Evolutionary conservation across 2,888 invertebrate genomes (phyloP).

Genomic region (Drosophila vallismaia): DNA sequence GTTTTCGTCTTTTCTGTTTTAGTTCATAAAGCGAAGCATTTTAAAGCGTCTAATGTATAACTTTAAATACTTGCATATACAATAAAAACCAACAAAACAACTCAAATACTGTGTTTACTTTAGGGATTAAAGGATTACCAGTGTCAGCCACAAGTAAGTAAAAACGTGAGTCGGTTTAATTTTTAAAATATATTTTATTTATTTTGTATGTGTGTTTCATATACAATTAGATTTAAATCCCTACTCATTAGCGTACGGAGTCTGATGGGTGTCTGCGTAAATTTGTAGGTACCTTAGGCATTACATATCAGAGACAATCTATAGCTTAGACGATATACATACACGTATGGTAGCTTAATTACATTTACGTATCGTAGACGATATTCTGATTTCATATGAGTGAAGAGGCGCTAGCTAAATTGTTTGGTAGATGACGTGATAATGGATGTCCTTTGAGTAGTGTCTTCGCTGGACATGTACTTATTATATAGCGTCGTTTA

Average conservation of each 20-base stretch:
- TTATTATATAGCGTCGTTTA: slow-evolving; percentile 47
- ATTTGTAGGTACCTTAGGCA: slow-evolving; percentile 79
- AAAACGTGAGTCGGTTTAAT: neutral
- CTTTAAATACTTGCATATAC: slow-evolving; percentile 24
- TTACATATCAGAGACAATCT: slow-evolving; percentile 70
- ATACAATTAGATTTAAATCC: slow-evolving; percentile 60
- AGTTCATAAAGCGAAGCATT: slow-evolving; percentile 12
- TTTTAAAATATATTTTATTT: slow-evolving; percentile 78
- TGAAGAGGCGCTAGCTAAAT: slow-evolving; percentile 30
- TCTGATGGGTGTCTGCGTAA: slow-evolving; percentile 63
- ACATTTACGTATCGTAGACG: slow-evolving; percentile 47
- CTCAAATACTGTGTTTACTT: neutral
- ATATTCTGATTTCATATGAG: slow-evolving; percentile 24
- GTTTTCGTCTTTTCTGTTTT: slow-evolving; percentile 26
- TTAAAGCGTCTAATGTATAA: slow-evolving; percentile 29
- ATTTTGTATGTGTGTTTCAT: slow-evolving; percentile 51
- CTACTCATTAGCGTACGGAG: slow-evolving; percentile 47
- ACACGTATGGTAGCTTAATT: slow-evolving; percentile 56
- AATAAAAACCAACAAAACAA: slow-evolving; percentile 24
- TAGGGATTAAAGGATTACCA: neutral
- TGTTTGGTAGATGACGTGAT: slow-evolving; percentile 37
- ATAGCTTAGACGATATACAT: slow-evolving; percentile 47
- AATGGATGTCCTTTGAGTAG: slow-evolving; percentile 7
- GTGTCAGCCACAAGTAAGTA: neutral
- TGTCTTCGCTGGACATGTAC: slow-evolving; percentile 15